Evolutionary conservation across 2,888 invertebrate species (phyloP).

Genomic region (Caenorhabditis uteleia): DNA sequence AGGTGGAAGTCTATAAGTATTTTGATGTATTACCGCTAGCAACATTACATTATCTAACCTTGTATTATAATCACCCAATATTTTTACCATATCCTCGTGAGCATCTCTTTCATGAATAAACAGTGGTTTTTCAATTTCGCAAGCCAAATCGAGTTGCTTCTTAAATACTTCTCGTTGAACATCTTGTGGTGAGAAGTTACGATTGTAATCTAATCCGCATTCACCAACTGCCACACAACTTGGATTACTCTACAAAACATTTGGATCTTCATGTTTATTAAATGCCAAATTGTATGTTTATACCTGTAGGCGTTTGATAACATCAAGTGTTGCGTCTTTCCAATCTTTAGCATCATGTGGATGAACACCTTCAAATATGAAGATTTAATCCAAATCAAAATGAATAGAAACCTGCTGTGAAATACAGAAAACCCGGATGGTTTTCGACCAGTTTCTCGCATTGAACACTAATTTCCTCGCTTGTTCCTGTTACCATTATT

Average conservation of each 20-base stretch:
- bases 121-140: constrained; percentile 84
- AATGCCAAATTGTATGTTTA: not conserved
- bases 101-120: constrained; percentile 91
- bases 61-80: constrained; percentile 72
- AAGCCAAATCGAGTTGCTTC: constrained; percentile 81
- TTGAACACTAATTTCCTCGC: constrained; percentile 53
- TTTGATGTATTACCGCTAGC: not conserved
- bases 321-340: constrained; percentile 32
- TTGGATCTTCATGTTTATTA: not conserved
- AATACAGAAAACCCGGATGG: constrained; percentile 62
- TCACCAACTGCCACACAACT: constrained; percentile 93
- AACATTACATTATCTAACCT: too few relatives aligned
- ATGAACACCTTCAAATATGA: constrained; percentile 57
- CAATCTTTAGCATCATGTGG: constrained; percentile 68
- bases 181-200: constrained; percentile 89
- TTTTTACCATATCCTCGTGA: constrained; percentile 82
- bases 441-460: constrained; percentile 46
- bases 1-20: constrained; percentile 76
- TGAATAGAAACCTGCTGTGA: constrained; percentile 60
- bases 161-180: constrained; percentile 86
- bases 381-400: constrained; percentile 4
- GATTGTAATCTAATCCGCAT: constrained; percentile 90
- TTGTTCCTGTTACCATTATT: constrained; percentile 66
- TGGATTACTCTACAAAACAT: constrained; percentile 74
- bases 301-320: constrained; percentile 17